These are phyloP conservation scores for Axinella damicornis DNA, from an alignment of 37 sponge, comb jelly and placozoan genomes.

Conservation along the genomic window DNA sequence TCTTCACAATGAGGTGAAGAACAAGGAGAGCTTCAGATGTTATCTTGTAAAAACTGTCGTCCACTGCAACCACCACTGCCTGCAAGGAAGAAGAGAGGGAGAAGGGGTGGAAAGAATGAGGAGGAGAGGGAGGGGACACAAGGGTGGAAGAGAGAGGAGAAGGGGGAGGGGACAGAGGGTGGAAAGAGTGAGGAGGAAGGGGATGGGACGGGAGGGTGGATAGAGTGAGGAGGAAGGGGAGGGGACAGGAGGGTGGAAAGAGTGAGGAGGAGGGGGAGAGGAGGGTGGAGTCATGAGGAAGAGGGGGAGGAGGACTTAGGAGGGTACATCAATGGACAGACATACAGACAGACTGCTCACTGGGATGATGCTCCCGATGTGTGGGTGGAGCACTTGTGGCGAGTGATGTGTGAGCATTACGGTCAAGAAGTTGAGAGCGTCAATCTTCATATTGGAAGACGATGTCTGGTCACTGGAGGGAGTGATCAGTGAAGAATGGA, in stretches of 20 bases:
- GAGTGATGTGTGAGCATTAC: conserved; percentile 83
- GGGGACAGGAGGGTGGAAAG: no score
- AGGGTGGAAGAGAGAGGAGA: no score
- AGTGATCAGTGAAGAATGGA: no score
- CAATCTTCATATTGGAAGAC: conserved; percentile 96
- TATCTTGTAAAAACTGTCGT: conserved; percentile 97
- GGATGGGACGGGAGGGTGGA: no score
- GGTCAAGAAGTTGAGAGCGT: conserved; percentile 90
- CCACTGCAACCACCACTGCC: conserved; percentile 86
- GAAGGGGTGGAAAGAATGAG: neutral
- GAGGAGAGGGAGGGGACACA: no score
- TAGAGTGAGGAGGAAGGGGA: no score
- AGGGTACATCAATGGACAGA: no score
- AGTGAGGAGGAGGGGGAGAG: no score
- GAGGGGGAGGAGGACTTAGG: no score
- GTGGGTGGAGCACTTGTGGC: conserved; percentile 83
- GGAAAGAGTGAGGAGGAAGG: no score
- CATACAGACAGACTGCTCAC: conserved; percentile 34
- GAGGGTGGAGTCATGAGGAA: no score
- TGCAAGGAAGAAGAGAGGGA: neutral
- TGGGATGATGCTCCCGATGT: conserved; percentile 76
- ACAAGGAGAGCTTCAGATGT: conserved; percentile 95
- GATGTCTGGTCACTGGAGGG: conserved; percentile 80
- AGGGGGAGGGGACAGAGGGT: no score
- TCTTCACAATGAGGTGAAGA: conserved; percentile 83